Conservation (phyloP, 2,888 invertebrate species). For the Dyspetes luteomarginatus region DNA sequence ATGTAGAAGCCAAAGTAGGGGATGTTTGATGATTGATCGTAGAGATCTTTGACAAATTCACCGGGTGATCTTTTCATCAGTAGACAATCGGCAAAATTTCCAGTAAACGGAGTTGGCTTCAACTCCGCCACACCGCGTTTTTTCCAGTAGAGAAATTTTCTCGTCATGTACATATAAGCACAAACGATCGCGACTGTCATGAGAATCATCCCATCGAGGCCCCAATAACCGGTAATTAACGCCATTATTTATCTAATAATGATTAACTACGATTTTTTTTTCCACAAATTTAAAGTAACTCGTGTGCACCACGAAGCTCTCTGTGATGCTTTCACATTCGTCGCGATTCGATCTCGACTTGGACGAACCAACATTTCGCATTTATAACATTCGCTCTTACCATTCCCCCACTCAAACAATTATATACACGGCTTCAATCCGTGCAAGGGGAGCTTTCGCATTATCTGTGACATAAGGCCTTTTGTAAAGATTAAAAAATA, state of each 20-base stretch:
- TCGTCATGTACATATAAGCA: slow-evolving; percentile 74
- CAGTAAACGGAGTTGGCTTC: slow-evolving; percentile 81
- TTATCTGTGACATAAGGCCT: too few relatives aligned
- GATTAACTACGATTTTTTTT: background rate
- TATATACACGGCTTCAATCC: too few relatives aligned
- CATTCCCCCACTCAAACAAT: too few relatives aligned
- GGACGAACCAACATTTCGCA: too few relatives aligned
- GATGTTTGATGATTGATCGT: slow-evolving; percentile 76
- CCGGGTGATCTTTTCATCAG: slow-evolving; percentile 76
- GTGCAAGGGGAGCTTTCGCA: too few relatives aligned
- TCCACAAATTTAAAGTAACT: background rate
- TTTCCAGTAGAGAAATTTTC: slow-evolving; percentile 78
- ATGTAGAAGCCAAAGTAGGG: slow-evolving; percentile 81
- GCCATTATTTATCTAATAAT: slow-evolving; percentile 68
- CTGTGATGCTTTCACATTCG: too few relatives aligned
- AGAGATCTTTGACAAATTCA: slow-evolving; percentile 80
- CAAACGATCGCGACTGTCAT: slow-evolving; percentile 54
- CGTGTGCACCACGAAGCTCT: too few relatives aligned
- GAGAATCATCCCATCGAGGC: slow-evolving; percentile 70
- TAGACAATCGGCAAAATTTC: slow-evolving; percentile 81
- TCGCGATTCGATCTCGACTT: too few relatives aligned
- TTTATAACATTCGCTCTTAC: too few relatives aligned
- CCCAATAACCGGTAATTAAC: slow-evolving; percentile 71
- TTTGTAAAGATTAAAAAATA: too few relatives aligned
- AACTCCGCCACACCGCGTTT: slow-evolving; percentile 81